Evolutionary conservation across 2,888 invertebrate species (phyloP), one percentile per base, ranked within the genome.

Genomic region (Chelonus formosanus): DNA sequence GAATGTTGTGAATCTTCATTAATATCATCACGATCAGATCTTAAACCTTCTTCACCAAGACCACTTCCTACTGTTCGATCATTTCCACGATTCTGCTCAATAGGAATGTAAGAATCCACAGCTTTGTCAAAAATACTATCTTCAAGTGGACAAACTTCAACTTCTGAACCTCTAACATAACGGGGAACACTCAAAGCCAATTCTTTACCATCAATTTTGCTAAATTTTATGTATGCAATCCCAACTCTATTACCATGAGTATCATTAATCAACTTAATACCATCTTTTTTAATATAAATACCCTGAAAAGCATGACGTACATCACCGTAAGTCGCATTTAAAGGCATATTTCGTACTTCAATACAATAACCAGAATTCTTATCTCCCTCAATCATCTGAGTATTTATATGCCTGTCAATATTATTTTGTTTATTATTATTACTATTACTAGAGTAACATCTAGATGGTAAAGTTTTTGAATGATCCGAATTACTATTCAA

Each of bases 241-340:
- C 96, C 96, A 0, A 91, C 91, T 40, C 93, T 89, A 34, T 91
- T 88, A 0, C 96, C 96, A 73, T 89, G 88, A 47, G 89, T 88
- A 79, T 95, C 94, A 77, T 92, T 93, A 7, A 95, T 90, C 83
- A 96, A 88, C 83, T 96, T 96, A 58, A 97, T 90, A 8, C 95
- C 95, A 75, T 92, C 92, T 74, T 91, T 91, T 53, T 92, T 90
- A 67, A 96, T 93, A 70, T 87, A 87, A 52, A 90, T 84, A 52
- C 92, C 93, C 4, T 89, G 88, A 82, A 97, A 96, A 77, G 96
- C 92, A 62, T 91, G 89, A 7, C 95, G 87, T 0, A 97, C 86
- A 78, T 96, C 96, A 47, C 91, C 90, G 80, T 94, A 94, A 53
- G 90, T 90, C 1, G 92, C 91, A 75, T 88, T 90, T 20, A 89